A percentile compares a stretch with the other conserved stretches of the same genome.
Evolutionary conservation across 2,113 vertebrate genomes (phyloP).

Genomic region (Irena cyanogastra): DNA sequence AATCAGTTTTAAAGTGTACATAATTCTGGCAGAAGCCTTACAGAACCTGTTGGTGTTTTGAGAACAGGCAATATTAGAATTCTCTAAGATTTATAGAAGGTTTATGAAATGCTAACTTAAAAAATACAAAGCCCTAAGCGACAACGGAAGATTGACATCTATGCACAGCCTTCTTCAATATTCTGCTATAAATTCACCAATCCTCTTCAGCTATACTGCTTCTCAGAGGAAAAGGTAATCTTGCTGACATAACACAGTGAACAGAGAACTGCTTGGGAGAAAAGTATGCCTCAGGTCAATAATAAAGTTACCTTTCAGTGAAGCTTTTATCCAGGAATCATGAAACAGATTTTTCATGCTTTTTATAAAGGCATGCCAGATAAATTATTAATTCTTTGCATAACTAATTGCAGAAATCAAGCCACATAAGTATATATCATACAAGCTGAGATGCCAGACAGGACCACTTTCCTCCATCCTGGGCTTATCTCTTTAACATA

Average conservation of each 20-base stretch:
- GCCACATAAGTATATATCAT: neutral
- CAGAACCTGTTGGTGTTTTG: neutral
- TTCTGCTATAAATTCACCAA: neutral
- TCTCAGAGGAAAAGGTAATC: neutral
- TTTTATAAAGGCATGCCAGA: neutral
- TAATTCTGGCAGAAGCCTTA: neutral
- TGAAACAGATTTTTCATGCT: neutral
- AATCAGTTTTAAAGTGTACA: neutral
- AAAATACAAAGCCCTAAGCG: neutral
- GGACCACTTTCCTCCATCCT: neutral
- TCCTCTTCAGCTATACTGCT: neutral
- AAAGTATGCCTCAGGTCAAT: neutral
- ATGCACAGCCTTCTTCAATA: neutral
- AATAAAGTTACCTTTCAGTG: neutral
- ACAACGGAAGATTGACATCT: neutral
- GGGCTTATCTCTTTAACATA: neutral
- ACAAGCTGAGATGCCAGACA: neutral
- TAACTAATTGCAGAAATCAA: neutral
- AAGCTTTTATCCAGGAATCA: neutral
- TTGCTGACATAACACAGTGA: neutral
- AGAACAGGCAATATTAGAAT: neutral
- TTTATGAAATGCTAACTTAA: neutral
- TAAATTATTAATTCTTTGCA: neutral
- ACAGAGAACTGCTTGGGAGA: neutral
- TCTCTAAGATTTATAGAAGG: neutral